Percentiles rank a stretch among this genome's conserved stretches.
Evolutionary conservation across 1,140 invertebrate species (phyloP).

Genomic region (Riptortus pedestris): DNA sequence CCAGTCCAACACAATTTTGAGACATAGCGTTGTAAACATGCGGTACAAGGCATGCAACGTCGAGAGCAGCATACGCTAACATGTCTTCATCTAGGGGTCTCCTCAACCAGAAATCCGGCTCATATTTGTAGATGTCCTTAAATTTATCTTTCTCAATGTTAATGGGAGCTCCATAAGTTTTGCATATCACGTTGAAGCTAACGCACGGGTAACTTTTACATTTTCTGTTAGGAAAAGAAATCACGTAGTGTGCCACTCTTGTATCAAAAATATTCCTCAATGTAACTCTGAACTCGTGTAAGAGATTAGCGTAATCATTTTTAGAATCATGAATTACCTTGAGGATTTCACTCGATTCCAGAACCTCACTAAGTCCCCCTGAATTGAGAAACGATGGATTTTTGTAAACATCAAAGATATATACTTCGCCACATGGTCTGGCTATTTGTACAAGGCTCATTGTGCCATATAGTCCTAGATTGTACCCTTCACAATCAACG

Average conservation of each 20-base stretch:
- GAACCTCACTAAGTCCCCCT: not conserved
- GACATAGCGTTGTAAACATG: not conserved
- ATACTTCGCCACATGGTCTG: not conserved
- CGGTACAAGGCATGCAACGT: not conserved
- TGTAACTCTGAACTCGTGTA: not conserved
- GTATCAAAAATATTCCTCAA: not conserved
- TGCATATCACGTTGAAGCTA: not conserved
- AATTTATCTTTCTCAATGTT: not conserved
- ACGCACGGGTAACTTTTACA: not conserved
- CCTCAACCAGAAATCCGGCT: not conserved
- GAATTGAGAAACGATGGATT: not conserved
- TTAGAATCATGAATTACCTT: slow-evolving; percentile 4
- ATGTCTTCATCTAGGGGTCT: not conserved
- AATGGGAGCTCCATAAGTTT: not conserved
- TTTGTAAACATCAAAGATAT: not conserved
- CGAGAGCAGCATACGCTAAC: not conserved
- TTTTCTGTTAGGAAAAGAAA: not conserved
- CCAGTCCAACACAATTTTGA: too few species aligned
- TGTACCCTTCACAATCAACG: not conserved
- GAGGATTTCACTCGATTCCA: not conserved
- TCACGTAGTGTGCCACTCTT: not conserved
- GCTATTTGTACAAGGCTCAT: not conserved
- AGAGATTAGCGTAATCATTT: slow-evolving; percentile 3
- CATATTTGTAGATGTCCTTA: not conserved
- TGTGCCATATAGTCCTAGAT: not conserved